Base-by-base conservation (phyloP, 2,888 invertebrate genomes). In the Synanthedon vespiformis region DNA sequence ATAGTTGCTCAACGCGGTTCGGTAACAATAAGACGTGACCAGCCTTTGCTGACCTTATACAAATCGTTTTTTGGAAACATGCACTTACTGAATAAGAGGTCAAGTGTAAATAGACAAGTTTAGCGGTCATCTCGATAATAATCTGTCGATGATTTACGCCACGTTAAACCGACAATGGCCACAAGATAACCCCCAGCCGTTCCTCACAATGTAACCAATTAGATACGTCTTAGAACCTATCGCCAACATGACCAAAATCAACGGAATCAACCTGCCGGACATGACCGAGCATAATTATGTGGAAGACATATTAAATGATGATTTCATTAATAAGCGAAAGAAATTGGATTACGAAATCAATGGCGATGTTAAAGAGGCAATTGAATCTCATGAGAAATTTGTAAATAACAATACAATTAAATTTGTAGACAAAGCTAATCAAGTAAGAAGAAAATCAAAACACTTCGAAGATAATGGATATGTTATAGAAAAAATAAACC, bases 91-190 rank as follows among this genome's bases (percentile, higher is more conserved):
- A 68, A 65, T 60, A 61, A 61, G 63, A 58, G 80, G 57, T 79
- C 83, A 59, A 50, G 53, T 40, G 62, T 61, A 13, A 58, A 53
- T 77, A 74, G 84, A 58, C 61, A 56, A 58, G 61, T 63, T 71
- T 71, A 73, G 74, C 80, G 83, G 84, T 84, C 84, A 83, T 77
- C 69, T 66, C 55, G 87, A 87, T 87, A 86, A 84, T 81, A 77
- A 86, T 87, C 86, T 77, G 68, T 71, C 73, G 80, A 85, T 83
- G 82, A 86, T 85, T 83, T 85, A 82, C 81, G 80, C 81, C 70
- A 74, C 68, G 80, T 79, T 83, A 82, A 80, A 80, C 74, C 70
- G 78, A 85, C 84, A 85, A 86, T 84, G 72, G 77, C 34, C 65
- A 58, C 59, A 54, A 70, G 77, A 79, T 81, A 80, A 77, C 79